phyloP scores from a whole-genome alignment of 2,797 vertebrate species.

The Scomberomorus guttatus region DNA sequence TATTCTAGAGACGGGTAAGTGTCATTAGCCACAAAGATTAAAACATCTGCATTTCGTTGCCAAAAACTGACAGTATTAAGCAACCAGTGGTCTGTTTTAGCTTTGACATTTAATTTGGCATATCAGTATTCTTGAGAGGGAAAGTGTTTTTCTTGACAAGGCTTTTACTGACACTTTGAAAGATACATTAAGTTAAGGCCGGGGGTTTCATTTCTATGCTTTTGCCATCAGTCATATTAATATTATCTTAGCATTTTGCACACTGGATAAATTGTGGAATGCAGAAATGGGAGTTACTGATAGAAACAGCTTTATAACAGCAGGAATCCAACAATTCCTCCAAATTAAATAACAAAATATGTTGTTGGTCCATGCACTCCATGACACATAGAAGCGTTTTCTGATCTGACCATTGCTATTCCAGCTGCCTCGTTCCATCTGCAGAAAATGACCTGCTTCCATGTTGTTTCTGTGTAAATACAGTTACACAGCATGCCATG shows the following conservation, averaged over 20 bases:
- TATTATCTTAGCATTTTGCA: neutral
- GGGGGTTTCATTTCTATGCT: neutral
- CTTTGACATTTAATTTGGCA: neutral
- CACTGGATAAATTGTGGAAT: neutral
- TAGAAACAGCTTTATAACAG: neutral
- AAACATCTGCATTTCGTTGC: neutral
- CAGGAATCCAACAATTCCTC: neutral
- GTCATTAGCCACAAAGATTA: conserved; percentile 12
- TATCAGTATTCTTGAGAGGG: neutral
- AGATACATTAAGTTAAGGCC: no score
- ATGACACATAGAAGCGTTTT: no score
- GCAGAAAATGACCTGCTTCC: no score
- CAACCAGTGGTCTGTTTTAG: neutral
- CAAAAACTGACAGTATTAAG: conserved; percentile 1
- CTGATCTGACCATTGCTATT: no score
- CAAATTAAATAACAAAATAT: no score
- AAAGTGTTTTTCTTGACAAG: neutral
- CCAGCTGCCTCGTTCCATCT: no score
- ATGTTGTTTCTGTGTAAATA: neutral
- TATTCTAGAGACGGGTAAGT: conserved; percentile 23
- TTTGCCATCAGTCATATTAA: neutral
- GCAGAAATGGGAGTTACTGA: neutral
- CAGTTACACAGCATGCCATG: neutral
- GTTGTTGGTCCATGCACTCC: no score
- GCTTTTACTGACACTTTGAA: neutral